Evolutionary conservation across 2,888 invertebrate genomes (phyloP), one percentile per base, ranked within the genome.

Genomic region (Crematogaster levior): DNA sequence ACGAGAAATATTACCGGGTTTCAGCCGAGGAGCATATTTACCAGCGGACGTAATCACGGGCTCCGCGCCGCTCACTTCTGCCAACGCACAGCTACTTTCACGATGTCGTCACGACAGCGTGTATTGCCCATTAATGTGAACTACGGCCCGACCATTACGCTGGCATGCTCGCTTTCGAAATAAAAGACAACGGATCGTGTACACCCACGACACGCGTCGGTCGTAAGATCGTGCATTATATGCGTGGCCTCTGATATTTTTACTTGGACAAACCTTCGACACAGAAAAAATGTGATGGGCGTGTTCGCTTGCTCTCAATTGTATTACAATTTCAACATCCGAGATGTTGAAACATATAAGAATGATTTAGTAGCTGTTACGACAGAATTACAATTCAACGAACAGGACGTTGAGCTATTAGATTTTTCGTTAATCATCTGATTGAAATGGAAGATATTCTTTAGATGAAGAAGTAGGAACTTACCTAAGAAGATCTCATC

Each of bases 401-500:
- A 18, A 46, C 10, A 21, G 10, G 37, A 21, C 24, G n/a, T n/a
- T 34, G 18, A 34, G 21, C n/a, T 0, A 21, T 48, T 21, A 21
- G 21, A 43, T 48, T 68, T 48, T 37, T 24, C 4, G 24, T 10
- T 21, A 34, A 15, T 18, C 15, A 5, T 24, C 15, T 34, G 5
- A 9, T 68, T 9, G 3, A 53, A 53, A 5, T 40, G 34, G 34
- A 34, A 34, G 34, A n/a, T n/a, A n/a, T n/a, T n/a, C n/a, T n/a
- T 34, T 34, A 34, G 34, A 34, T 34, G 40, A 30, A 56, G 18
- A 7, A 46, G 12, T n/a, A 48, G 53, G 27, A 9, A 91, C 94
- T 94, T 79, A 94, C 94, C 94, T 53, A 94, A 93, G 68, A 94
- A 93, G 53, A 93, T 93, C 86, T 94, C 94, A 82, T 94, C 93